Evolutionary conservation across 1,140 invertebrate species (phyloP), one percentile per base, ranked within the genome.

Genomic region (Caenorhabditis briggsae): DNA sequence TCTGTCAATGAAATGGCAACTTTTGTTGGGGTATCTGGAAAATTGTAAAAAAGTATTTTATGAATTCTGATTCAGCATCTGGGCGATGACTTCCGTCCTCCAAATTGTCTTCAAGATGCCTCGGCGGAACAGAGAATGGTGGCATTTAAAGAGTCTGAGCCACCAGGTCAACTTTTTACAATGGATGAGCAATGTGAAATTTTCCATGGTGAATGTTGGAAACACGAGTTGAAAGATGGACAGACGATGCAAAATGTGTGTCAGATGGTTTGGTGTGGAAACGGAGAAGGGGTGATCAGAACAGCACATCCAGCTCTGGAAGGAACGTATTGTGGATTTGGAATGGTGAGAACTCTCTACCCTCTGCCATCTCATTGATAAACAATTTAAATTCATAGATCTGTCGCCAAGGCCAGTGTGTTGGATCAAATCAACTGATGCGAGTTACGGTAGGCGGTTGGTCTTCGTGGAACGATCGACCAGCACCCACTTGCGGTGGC

Each of bases 161-260:
- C 50, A 23, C 89, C 89, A 5, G 89, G 89, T 5, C 89, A 89
- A 64, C 55, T 82, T 2, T 89, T 88, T 74, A 89, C 88, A 18
- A 41, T 89, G 25, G 87, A 89, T 23, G 85, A 89, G 64, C 89
- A 89, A 59, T 89, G 89, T 84, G 83, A 74, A 20, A 87, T 89
- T n/a, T 89, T 89, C 86, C 89, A 89, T 56, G 89, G 89, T 20
- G 89, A 89, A 56, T 89, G 89, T 82, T 89, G 89, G 89, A 84
- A 89, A 50, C 89, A 89, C 48, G 89, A 89, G 74, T 74, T 89
- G 65, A 83, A 83, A 33, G 89, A 89, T 82, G 88, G 89, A 58
- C 89, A 89, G 56, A 85, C 46, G 53, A 56, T 58, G 43, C 48
- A 78, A 88, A 86, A 89, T 56, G 84, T 89, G 14, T 89, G 89